Evolutionary conservation across 2,797 vertebrate species (phyloP).

Genomic region (Choloepus didactylus): DNA sequence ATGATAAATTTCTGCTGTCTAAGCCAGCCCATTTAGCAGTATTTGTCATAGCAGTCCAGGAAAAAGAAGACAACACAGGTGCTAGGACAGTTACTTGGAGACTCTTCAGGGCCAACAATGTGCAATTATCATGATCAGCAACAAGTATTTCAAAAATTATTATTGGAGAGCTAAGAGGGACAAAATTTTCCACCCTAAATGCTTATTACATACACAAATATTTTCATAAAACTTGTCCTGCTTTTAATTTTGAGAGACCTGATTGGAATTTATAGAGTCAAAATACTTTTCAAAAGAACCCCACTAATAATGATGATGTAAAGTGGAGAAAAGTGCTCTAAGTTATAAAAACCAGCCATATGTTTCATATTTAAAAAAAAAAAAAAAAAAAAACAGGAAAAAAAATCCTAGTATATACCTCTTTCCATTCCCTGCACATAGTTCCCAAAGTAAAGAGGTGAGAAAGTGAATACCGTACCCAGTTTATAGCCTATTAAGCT

Average conservation of each 20-base stretch:
- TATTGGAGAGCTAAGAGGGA: not conserved
- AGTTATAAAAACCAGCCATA: not conserved
- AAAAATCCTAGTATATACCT: not conserved
- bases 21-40: too few species aligned
- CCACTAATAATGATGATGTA: not conserved
- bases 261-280: conserved; percentile 50
- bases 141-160: not conserved
- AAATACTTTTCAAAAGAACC: not conserved
- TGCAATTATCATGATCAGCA: too few species aligned
- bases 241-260: conserved; percentile 45
- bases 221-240: not conserved
- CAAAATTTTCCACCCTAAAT: conserved; percentile 13
- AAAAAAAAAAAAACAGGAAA: not conserved
- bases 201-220: not conserved
- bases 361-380: not conserved
- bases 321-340: not conserved
- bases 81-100: not conserved
- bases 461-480: not conserved
- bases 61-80: too few species aligned
- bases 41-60: too few species aligned
- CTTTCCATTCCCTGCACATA: not conserved
- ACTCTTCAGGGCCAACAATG: not conserved
- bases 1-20: too few species aligned
- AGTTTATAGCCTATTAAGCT: fast-evolving
- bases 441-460: not conserved